A percentile compares a stretch with the other conserved stretches of the same genome.
Evolutionary conservation across 2,113 vertebrate species (phyloP).

Genomic region (Siniperca chuatsi): DNA sequence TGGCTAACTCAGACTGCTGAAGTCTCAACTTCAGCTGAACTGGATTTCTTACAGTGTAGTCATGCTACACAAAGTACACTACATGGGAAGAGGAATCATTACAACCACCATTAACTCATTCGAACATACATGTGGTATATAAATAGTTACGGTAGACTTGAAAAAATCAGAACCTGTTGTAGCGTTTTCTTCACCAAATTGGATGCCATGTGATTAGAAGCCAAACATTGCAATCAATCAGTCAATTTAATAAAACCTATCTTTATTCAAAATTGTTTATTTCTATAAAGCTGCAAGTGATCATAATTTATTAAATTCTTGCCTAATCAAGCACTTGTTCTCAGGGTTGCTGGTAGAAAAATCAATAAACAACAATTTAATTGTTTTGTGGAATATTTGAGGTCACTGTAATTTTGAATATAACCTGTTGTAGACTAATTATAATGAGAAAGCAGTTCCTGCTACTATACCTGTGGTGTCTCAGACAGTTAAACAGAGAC

Average conservation of each 20-base stretch:
- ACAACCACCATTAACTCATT: background rate
- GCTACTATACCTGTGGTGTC: background rate
- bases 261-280: background rate
- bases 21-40: background rate
- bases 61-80: too few species aligned
- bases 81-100: background rate
- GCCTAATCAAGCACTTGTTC: slow-evolving; percentile 20
- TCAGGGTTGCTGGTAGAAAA: background rate
- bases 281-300: slow-evolving; percentile 1
- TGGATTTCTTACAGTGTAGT: background rate
- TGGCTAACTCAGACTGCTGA: background rate
- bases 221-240: background rate
- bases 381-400: slow-evolving; percentile 12
- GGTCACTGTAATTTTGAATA: background rate
- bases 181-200: background rate
- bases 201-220: background rate
- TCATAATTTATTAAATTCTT: background rate
- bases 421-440: background rate
- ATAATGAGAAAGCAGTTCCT: background rate
- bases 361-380: slow-evolving; percentile 11
- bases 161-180: background rate
- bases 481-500: background rate
- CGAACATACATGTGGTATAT: background rate
- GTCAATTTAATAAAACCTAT: background rate
- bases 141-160: background rate